A percentile compares a stretch with the other conserved stretches of the same genome.
phyloP scores from a whole-genome alignment of 2,888 invertebrate genomes.

The Acanthopleura granulata region DNA sequence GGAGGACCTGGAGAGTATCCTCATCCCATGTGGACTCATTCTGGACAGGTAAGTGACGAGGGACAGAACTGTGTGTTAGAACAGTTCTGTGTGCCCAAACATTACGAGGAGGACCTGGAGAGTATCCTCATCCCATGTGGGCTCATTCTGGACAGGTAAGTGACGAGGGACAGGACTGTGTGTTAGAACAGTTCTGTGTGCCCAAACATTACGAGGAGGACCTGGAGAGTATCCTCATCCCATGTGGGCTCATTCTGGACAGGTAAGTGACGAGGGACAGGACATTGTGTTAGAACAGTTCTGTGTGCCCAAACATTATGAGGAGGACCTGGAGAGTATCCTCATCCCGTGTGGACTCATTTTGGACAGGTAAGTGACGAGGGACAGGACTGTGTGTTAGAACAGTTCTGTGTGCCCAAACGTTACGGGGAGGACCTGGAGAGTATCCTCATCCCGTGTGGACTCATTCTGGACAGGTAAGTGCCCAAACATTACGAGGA shows the following conservation, averaged over 20 bases:
- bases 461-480: too few species aligned
- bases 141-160: conserved; percentile 72
- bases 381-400: too few species aligned
- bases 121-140: conserved; percentile 73
- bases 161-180: too few species aligned
- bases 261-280: conserved; percentile 68
- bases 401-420: too few species aligned
- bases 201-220: too few species aligned
- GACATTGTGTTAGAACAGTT: conserved; percentile 67
- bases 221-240: too few species aligned
- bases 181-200: too few species aligned
- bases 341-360: conserved; percentile 73
- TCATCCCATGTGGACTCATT: background rate
- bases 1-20: too few species aligned
- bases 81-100: conserved; percentile 72
- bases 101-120: conserved; percentile 72
- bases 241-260: conserved; percentile 22
- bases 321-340: conserved; percentile 71
- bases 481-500: too few species aligned
- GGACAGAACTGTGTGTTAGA: conserved; percentile 55
- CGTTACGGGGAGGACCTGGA: too few species aligned
- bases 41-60: conserved; percentile 68
- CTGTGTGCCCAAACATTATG: conserved; percentile 73
- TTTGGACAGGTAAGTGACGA: conserved; percentile 69
- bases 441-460: too few species aligned